Base-by-base conservation (phyloP, 2,888 invertebrate species). In the Enchytraeus crypticus region DNA sequence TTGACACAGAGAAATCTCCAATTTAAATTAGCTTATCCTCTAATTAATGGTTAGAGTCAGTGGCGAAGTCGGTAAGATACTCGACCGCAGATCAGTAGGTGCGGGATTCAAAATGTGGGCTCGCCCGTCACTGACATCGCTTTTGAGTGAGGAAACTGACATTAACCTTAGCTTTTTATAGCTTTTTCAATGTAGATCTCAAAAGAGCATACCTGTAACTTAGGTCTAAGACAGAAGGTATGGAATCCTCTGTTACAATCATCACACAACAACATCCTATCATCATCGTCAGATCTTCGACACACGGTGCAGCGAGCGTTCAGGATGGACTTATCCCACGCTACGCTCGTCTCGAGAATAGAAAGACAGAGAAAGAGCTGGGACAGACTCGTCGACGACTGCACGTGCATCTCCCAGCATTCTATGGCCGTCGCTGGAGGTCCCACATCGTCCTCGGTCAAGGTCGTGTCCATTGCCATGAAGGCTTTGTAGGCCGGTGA, bases 241-340 rank as follows among this genome's bases (percentile, higher is more conserved):
- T 97, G 97, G 72, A 92, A 89, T 51, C 95, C 95, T 72, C 87
- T 86, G 75, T 96, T 92, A 77, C 97, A 97, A 2, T 86, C 87
- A 76, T 95, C 93, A 75, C 97, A 97, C 11, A 96, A 83, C 64
- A 96, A 81, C 89, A 96, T 92, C 73, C 88, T 88, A 69, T 95
- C 91, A 0, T 90, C 89, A 77, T 93, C 90, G 0, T 87, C 85
- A 74, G 88, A 87, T 51, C 89, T 83, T 8, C 90, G 82, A 77
- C 97, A 97, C 55, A 91, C 83, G 26, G 87, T 82, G 79, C 97
- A 97, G 68, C 87, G 84, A 0, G 92, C 91, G 78, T 92, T 87
- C 58, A 89, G 84, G 1, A 87, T 87, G 56, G 91, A 91, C 69
- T 87, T 86, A 1, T 86, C 84, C 95, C 95, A 95, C 65, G 86